Base-by-base conservation (phyloP, 2,888 invertebrate species). In the Carpatolechia fugitivella region DNA sequence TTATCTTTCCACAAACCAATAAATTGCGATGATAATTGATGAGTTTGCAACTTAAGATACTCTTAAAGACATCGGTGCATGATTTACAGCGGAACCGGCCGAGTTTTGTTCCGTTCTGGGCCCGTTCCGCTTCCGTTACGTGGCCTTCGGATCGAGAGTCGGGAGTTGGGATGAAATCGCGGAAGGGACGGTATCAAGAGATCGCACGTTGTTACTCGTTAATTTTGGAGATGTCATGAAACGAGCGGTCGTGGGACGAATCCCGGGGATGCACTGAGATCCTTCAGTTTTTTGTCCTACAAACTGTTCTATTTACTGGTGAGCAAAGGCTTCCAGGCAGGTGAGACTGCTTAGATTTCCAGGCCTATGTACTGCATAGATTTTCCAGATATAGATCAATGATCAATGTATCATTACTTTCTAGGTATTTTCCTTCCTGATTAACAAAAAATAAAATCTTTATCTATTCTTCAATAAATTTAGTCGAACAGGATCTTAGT, bases 131-230 rank as follows among this genome's bases (percentile, higher is more conserved):
- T 51, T 62, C 56, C 57, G 59, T 48, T 52, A 52, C 57, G 54
- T 44, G 54, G 53, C 52, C 57, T 55, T 18, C 48, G 52, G 69
- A 58, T 58, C 57, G 57, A 36, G 52, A 52, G 54, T 18, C 31
- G 30, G 52, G 41, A 47, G 33, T 56, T n/a, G 54, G 33, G 30
- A 29, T 38, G 58, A 59, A 57, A 67, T 69, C 73, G 71, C 72
- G 78, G 81, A 77, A 76, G 74, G 79, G 76, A 68, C 79, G 72
- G 66, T 81, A 83, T 84, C 83, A 70, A 60, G 44, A 36, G 36
- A 83, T 84, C 82, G 74, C 85, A 83, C 84, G 83, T 80, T 78
- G 78, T 70, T 76, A 77, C 82, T 83, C 85, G 82, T 83, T 85
- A 82, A 85, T 84, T 84, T 78, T 73, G 74, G 70, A 70, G 73